Evolutionary conservation across 92 coral and sea anemone species (phyloP), one percentile per base, ranked within the genome.

Genomic region (Parazoanthus darwini): DNA sequence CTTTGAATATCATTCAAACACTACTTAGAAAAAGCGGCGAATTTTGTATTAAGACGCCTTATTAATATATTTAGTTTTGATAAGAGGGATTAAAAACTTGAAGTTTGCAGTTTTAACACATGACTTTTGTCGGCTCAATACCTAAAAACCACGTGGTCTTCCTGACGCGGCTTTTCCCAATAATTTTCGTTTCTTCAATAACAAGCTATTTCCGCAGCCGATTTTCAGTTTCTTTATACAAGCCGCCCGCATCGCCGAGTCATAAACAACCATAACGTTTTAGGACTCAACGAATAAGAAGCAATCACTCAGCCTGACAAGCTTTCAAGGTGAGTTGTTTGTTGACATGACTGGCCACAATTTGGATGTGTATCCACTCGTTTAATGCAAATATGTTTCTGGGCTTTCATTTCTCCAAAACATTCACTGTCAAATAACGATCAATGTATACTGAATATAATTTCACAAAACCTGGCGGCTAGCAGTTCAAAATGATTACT

Each of bases 1-100:
- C 87, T 68, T 82, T 82, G 38, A 82, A 25, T 73, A 42, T 11
- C 42, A 84, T 46, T 39, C 89, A 25, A 79, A 71, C 16, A 48
- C 78, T 56, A 51, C 66, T 36, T 59, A 44, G 9, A 43, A 38
- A 66, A 82, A 68, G 86, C 59, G 43, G 63, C 23, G 6, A 43
- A n/a, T 84, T 39, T 84, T 70, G 9, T 14, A 26, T 46, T 84
- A 71, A 68, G 42, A 68, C 25, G 59, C 46, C 26, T 44, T 23
- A 39, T 70, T 70, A 44, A 73, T 63, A 7, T 44, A 15, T 54
- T 43, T 44, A 68, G 87, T 43, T 67, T 35, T 23, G 33, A 67
- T 42, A 66, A 84, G 63, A 68, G 66, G 13, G 29, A 70, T 84
- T 5, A 42, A 83, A 25, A 67, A n/a, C 73, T 83, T 25, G 78